Base-by-base conservation (phyloP, 2,113 vertebrate species). In the Ptilonorhynchus violaceus region DNA sequence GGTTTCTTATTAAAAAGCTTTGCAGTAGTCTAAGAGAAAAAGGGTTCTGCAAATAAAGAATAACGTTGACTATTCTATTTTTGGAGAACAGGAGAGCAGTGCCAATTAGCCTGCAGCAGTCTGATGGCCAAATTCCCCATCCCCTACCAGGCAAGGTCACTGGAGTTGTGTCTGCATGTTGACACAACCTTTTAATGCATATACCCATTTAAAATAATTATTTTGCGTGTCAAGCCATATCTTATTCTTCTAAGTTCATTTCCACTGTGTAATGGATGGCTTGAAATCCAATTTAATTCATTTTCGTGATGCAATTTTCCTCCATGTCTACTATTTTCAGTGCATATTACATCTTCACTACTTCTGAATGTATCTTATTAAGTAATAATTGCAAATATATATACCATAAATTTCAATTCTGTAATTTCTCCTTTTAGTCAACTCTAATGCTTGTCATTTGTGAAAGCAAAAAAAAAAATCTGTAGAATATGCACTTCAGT, bases 271-370 rank as follows among this genome's bases (percentile, higher is more conserved):
- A 85, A 93, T 79, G 49, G 41, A 87, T 69, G 69, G 52, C 58
- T 94, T 78, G 85, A 93, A 92, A 96, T 84, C n/a, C 73, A 93
- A 88, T 88, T 93, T 89, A 93, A 84, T 86, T 69, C 27, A 63
- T 86, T 74, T 94, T 94, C 72, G 13, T 63, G 35, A 78, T 89
- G 73, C 46, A 78, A 25, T 93, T 92, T 95, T 88, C 64, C 60
- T 75, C 62, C 44, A 82, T 62, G 58, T 92, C 88, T 91, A 24
- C 60, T 75, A 68, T 91, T 94, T 89, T 92, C 72, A 92, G 35
- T 74, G 39, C 13, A 20, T 90, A 86, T 92, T 90, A 76, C 25
- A 84, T 83, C 56, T 83, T 84, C 33, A 37, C 59, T 92, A 41
- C 21, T 81, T 74, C 78, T 89, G 56, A 81, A 86, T 47, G 11